Conservation (phyloP, 2,888 invertebrate species). For the Andricus curvator region DNA sequence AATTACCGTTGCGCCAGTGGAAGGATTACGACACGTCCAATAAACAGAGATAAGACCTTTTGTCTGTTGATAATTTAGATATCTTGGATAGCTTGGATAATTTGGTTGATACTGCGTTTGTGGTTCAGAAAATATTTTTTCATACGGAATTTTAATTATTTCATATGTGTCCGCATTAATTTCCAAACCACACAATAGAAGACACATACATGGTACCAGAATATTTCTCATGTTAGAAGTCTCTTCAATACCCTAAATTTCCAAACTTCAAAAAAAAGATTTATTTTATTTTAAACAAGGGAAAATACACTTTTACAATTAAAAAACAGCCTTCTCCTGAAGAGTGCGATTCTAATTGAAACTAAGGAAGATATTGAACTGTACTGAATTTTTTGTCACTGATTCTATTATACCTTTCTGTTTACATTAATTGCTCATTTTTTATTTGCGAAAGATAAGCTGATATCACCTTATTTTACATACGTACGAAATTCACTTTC, state of each 20-base stretch:
- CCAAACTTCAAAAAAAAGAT: too few species aligned
- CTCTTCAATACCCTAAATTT: too few species aligned
- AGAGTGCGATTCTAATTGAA: too few species aligned
- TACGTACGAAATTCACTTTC: too few species aligned
- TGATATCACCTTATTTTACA: too few species aligned
- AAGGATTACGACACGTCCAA: slow-evolving; percentile 62
- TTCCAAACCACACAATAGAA: neutral
- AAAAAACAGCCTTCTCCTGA: too few species aligned
- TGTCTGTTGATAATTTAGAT: slow-evolving; percentile 15
- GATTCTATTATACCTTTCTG: too few species aligned
- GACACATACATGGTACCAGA: neutral
- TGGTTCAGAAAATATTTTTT: neutral
- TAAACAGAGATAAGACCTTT: slow-evolving; percentile 47
- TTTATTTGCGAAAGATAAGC: too few species aligned
- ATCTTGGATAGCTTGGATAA: neutral
- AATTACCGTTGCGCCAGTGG: slow-evolving; percentile 58
- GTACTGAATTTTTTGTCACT: too few species aligned
- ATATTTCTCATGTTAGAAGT: neutral
- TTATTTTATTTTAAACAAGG: neutral
- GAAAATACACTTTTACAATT: too few species aligned
- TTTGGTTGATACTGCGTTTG: slow-evolving; percentile 22
- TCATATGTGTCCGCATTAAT: neutral
- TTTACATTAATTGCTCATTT: too few species aligned
- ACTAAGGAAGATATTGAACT: too few species aligned
- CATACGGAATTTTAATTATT: neutral